Conservation (phyloP, 2,888 invertebrate species). For the Eupithecia abbreviata region DNA sequence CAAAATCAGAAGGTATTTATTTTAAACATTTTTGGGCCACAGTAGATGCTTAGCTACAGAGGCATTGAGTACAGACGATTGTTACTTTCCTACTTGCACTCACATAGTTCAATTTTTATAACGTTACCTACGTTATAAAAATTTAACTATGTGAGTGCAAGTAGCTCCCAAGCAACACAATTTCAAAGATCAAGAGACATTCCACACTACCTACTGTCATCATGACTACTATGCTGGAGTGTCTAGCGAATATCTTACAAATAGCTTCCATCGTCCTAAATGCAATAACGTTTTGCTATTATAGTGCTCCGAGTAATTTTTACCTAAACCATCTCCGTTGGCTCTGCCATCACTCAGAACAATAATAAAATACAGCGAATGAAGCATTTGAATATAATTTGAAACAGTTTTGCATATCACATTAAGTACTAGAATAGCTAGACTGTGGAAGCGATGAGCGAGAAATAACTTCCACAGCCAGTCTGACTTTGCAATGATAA, state of each 20-base stretch:
- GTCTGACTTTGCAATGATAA: slow-evolving; percentile 79
- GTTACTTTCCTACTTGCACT: not conserved
- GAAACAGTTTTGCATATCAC: slow-evolving; percentile 52
- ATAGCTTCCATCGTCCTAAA: not conserved
- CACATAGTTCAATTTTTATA: not conserved
- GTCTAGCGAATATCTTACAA: not conserved
- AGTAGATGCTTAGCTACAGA: not conserved
- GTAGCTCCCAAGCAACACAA: no score
- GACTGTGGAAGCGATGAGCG: slow-evolving; percentile 57
- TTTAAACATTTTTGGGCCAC: not conserved
- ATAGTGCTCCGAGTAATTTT: not conserved
- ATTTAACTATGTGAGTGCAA: no score
- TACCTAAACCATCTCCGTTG: not conserved
- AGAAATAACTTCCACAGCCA: slow-evolving; percentile 56
- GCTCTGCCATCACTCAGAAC: not conserved
- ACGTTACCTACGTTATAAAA: no score
- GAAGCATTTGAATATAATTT: slow-evolving; percentile 37
- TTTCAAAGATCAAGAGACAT: no score
- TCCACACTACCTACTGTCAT: no score
- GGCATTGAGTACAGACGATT: not conserved
- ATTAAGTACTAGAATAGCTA: slow-evolving; percentile 54
- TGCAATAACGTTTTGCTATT: not conserved
- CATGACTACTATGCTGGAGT: not conserved
- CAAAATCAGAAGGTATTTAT: not conserved
- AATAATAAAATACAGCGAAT: slow-evolving; percentile 6